Percentiles rank a stretch among this genome's conserved stretches.
Conservation (phyloP, 2,797 vertebrate genomes). For the Danio jaintianensis region DNA sequence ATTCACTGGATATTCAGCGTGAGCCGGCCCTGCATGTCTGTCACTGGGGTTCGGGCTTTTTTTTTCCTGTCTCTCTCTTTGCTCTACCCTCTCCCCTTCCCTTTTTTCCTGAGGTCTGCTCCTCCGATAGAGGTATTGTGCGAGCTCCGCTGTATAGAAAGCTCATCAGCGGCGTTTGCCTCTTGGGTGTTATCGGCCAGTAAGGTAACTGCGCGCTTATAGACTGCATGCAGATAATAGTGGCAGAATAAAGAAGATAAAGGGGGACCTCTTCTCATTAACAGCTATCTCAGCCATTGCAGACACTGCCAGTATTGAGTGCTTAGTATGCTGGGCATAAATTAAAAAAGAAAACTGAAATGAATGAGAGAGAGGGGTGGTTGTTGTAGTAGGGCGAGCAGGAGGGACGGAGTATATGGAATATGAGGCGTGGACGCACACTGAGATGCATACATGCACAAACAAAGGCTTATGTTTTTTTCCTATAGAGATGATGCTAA, state of each 20-base stretch:
- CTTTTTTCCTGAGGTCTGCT: constrained; percentile 85
- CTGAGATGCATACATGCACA: constrained; percentile 28
- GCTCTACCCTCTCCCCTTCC: constrained; percentile 56
- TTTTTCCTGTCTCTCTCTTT: constrained; percentile 44
- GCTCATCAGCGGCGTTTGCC: constrained; percentile 95
- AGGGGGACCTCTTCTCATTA: constrained; percentile 97
- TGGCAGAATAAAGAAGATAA: constrained; percentile 94
- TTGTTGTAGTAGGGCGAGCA: constrained; percentile 40
- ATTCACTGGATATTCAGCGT: constrained; percentile 93
- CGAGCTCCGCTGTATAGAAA: constrained; percentile 93
- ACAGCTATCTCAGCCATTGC: constrained; percentile 97
- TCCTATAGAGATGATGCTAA: constrained; percentile 17
- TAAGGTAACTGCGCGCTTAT: constrained; percentile 95
- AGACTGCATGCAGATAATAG: constrained; percentile 97
- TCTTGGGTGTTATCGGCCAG: constrained; percentile 93
- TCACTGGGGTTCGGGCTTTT: constrained; percentile 76
- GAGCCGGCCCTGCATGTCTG: constrained; percentile 87
- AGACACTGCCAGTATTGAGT: constrained; percentile 92
- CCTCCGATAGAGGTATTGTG: constrained; percentile 95
- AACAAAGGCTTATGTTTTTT: constrained; percentile 44
- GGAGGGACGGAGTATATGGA: constrained; percentile 45
- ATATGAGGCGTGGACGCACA: constrained; percentile 14
- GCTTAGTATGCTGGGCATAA: constrained; percentile 86
- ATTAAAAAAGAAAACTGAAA: constrained; percentile 79
- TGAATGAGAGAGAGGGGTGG: constrained; percentile 58